These are phyloP conservation scores for Drosophila kanekoi DNA, from an alignment of 2,888 invertebrate species.

Conservation along the genomic window DNA sequence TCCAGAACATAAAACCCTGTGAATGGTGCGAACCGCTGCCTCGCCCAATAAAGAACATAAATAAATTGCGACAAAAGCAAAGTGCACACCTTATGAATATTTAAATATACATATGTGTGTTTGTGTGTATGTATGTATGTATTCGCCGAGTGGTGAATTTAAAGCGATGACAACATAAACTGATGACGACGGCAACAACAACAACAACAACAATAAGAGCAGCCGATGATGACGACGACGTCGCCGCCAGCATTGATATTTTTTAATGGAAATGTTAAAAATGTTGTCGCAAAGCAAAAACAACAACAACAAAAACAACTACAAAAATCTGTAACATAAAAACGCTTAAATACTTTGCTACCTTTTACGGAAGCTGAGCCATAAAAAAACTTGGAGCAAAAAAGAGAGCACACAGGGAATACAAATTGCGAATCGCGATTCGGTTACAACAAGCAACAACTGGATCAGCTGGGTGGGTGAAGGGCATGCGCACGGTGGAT, in stretches of 20 bases:
- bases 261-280: constrained; percentile 79
- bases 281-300: constrained; percentile 51
- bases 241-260: constrained; percentile 69
- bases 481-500: constrained; percentile 6
- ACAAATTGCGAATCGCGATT: constrained; percentile 49
- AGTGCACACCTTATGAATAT: constrained; percentile 81
- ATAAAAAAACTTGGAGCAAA: constrained; percentile 51
- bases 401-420: constrained; percentile 48
- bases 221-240: constrained; percentile 55
- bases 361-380: constrained; percentile 76
- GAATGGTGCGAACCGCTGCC: constrained; percentile 48
- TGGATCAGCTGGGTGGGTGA: constrained; percentile 27
- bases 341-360: constrained; percentile 76
- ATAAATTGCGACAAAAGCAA: constrained; percentile 71
- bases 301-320: constrained; percentile 20
- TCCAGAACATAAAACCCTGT: constrained; percentile 39
- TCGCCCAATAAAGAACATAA: constrained; percentile 68
- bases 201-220: constrained; percentile 17
- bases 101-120: constrained; percentile 57
- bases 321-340: constrained; percentile 66
- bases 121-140: constrained; percentile 4
- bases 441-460: constrained; percentile 36
- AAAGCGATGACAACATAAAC: constrained; percentile 79
- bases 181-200: constrained; percentile 71
- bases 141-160: constrained; percentile 65